Evolutionary conservation across 2,113 vertebrate species (phyloP).

Genomic region (Lutjanus erythropterus): DNA sequence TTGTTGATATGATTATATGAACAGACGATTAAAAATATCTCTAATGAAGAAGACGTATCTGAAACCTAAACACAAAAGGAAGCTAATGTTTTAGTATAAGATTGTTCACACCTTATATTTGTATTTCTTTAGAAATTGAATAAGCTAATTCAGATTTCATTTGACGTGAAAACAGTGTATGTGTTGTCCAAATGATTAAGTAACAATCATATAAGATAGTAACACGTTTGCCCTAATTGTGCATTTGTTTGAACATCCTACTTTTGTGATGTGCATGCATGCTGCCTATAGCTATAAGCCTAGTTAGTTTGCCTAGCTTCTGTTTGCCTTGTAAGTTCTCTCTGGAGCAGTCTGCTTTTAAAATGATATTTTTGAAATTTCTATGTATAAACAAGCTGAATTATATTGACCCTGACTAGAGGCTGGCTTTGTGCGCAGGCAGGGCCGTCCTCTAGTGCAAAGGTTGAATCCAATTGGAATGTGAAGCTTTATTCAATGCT

Average conservation of each 20-base stretch:
- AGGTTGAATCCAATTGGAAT: slow-evolving; percentile 52
- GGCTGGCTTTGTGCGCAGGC: slow-evolving; percentile 10
- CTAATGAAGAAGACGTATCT: slow-evolving; percentile 47
- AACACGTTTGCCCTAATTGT: slow-evolving; percentile 79
- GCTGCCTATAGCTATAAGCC: slow-evolving; percentile 79
- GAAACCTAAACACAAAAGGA: slow-evolving; percentile 52
- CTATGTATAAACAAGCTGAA: slow-evolving; percentile 52
- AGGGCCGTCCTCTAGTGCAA: slow-evolving; percentile 21
- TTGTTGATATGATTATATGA: slow-evolving; percentile 25
- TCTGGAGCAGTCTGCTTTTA: slow-evolving; percentile 60
- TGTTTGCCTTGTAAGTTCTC: slow-evolving; percentile 69
- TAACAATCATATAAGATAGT: slow-evolving; percentile 74
- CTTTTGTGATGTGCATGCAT: slow-evolving; percentile 83
- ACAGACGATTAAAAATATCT: slow-evolving; percentile 24
- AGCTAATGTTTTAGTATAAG: slow-evolving; percentile 60
- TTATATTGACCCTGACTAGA: slow-evolving; percentile 31
- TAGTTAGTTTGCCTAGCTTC: slow-evolving; percentile 78
- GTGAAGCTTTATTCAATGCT: slow-evolving; percentile 39
- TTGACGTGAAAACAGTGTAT: slow-evolving; percentile 66
- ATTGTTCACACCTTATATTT: slow-evolving; percentile 64
- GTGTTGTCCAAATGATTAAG: slow-evolving; percentile 66
- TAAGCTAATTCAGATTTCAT: slow-evolving; percentile 77
- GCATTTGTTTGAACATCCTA: slow-evolving; percentile 79
- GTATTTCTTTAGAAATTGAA: slow-evolving; percentile 76
- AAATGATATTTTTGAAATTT: slow-evolving; percentile 47